Evolutionary conservation across 64 coral and sea anemone species (phyloP).

Genomic region (Astreopora myriophthalma): DNA sequence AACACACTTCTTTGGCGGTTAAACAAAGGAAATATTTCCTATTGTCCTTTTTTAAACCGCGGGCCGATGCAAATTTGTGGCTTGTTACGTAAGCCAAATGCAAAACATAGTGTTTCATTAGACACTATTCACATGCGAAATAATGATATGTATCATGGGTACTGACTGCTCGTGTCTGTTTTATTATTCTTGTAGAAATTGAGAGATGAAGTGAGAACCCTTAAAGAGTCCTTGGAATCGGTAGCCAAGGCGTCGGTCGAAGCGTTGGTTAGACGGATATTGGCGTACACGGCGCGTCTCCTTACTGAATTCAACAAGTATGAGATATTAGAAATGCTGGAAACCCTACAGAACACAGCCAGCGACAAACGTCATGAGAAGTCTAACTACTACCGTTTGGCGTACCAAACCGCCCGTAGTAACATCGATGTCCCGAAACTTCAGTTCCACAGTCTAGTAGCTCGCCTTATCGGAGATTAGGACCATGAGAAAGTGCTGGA

Average conservation of each 20-base stretch:
- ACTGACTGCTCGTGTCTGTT: not conserved
- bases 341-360: not conserved
- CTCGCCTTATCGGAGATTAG: slow-evolving; percentile 14
- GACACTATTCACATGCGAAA: not conserved
- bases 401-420: not conserved
- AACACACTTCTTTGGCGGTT: not conserved
- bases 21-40: not conserved
- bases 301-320: slow-evolving; percentile 55
- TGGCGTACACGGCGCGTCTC: not conserved
- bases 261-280: not conserved
- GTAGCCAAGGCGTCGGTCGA: slow-evolving; percentile 19
- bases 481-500: slow-evolving; percentile 10
- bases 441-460: slow-evolving; percentile 1
- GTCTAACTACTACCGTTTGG: not conserved
- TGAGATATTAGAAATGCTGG: slow-evolving; percentile 36
- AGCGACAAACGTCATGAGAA: slow-evolving; percentile 10
- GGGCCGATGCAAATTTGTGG: not conserved
- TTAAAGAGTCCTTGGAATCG: not conserved
- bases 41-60: not conserved
- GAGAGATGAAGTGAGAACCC: not conserved
- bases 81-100: not conserved
- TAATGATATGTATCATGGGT: not conserved
- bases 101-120: not conserved
- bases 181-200: not conserved
- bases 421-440: not conserved